Percentiles rank a stretch among this genome's conserved stretches.
Evolutionary conservation across 2,888 invertebrate species (phyloP).

Genomic region (Steinernema carpocapsae): DNA sequence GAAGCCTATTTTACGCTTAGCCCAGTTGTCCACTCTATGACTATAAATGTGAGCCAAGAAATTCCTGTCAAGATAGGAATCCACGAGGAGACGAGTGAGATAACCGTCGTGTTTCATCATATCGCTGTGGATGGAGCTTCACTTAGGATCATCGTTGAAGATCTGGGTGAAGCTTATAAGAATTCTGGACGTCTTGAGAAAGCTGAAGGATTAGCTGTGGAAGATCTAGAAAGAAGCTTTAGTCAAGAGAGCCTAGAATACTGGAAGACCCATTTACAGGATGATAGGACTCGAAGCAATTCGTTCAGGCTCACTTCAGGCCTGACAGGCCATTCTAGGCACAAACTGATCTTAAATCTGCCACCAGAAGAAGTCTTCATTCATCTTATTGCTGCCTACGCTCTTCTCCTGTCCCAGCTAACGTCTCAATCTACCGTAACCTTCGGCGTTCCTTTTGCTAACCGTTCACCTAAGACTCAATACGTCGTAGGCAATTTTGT

Average conservation of each 20-base stretch:
- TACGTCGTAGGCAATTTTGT: slow-evolving; percentile 55
- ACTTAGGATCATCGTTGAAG: slow-evolving; percentile 27
- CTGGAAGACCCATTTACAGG: not conserved
- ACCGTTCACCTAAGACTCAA: slow-evolving; percentile 44
- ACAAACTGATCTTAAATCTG: not conserved
- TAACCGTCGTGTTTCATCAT: slow-evolving; percentile 42
- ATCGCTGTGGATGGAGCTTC: slow-evolving; percentile 47
- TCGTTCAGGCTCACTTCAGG: not conserved
- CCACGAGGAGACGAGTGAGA: not conserved
- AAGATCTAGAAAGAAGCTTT: not conserved
- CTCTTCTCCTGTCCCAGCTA: slow-evolving; percentile 33
- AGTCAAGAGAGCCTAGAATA: not conserved
- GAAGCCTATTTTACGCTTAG: not conserved
- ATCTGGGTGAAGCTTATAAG: not conserved
- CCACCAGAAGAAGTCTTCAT: slow-evolving; percentile 28
- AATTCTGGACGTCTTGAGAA: not conserved
- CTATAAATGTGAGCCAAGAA: not conserved
- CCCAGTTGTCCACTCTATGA: not conserved
- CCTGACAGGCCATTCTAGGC: not conserved
- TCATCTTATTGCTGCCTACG: slow-evolving; percentile 41
- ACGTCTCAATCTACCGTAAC: slow-evolving; percentile 38
- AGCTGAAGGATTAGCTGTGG: not conserved
- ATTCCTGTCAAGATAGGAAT: slow-evolving; percentile 17
- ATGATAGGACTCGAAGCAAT: not conserved
- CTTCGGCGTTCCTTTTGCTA: slow-evolving; percentile 53